Evolutionary conservation across 2,797 vertebrate genomes (phyloP), one percentile per base, ranked within the genome.

Genomic region (Phataginus tricuspis): DNA sequence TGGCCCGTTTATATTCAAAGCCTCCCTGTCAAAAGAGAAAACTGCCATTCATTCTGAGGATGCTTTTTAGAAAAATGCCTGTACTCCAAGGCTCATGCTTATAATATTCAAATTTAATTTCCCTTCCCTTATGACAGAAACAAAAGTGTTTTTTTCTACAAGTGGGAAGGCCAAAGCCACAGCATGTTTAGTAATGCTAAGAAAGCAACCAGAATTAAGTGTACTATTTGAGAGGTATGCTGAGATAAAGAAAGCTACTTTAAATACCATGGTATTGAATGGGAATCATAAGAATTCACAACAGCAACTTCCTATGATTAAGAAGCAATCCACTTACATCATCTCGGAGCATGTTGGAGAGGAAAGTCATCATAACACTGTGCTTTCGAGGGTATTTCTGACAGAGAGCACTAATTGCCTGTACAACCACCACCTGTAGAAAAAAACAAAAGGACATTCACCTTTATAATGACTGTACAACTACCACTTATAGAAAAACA

Each of bases 311-410:
- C 25, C 42, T 57, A 16, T n/a, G 45, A 53, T 74, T 78, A 61
- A 27, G 34, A 79, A 86, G 45, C 12, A 31, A 27, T 87, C 34
- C 25, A 98, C 99, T 85, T 98, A 99, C 99, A 93, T 99, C 99
- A 77, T 99, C 99, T 98, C 99, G 98, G 92, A 99, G 99, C 99
- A 99, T 99, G 98, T 99, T 99, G 98, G 99, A 99, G 90, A 99
- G 98, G 98, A 99, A 99, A 95, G 99, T 99, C 99, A 99, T 99
- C 99, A 99, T 99, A 95, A 99, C 99, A 0, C 99, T 99, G 98
- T 99, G 99, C 95, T 99, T 99, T 95, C 99, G 99, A 78, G 99
- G 99, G 98, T 99, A 99, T 94, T 99, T 99, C 98, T 99, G 99
- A 98, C 99, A 99, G 96, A 99, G 98, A 61, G 99, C 99, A 63